Evolutionary conservation across 2,113 vertebrate genomes (phyloP), one percentile per base, ranked within the genome.

Genomic region (Rhinolophus ferrumequinum): DNA sequence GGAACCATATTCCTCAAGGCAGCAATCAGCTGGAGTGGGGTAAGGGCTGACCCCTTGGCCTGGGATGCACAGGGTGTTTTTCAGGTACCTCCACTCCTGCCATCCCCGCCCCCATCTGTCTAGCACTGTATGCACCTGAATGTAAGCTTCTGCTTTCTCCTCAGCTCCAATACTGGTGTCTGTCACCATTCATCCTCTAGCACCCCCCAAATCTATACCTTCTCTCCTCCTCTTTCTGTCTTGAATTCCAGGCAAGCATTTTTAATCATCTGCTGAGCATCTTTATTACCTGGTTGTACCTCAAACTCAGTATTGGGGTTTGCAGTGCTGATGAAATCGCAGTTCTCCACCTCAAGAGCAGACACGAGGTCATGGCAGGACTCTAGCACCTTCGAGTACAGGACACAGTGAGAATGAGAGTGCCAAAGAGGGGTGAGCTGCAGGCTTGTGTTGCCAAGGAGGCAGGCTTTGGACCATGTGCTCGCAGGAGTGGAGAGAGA

Each of bases 121-220:
- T 44, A 2, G 16, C 18, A 6, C 38, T 6, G 1, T 38, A 6
- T 33, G 6, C 12, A 21, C 33, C 44, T 26, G 14, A n/a, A 3
- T 18, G 24, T 10, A 14, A 76, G 60, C 24, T 47, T 21, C 22
- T 52, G 12, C 35, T 62, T 30, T 91, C 88, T 33, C 22, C 16
- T 19, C 41, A 76, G 38, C 24, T 28, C 52, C 10, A 56, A 0
- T 0, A 1, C 33, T 15, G n/a, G 26, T 38, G 22, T 81, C 50
- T 64, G 0, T 69, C 30, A 26, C n/a, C 7, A 4, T 18, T n/a
- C 47, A 0, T 30, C 62, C 72, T 52, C 26, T 33, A 3, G 56
- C 1, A 0, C 13, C 8, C 5, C 13, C 54, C 24, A n/a, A 21
- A n/a, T 16, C 56, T 41, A 7, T 28, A 9, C 38, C 47, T 73